phyloP scores from a whole-genome alignment of 2,113 vertebrate genomes.

The Eclectus roratus region DNA sequence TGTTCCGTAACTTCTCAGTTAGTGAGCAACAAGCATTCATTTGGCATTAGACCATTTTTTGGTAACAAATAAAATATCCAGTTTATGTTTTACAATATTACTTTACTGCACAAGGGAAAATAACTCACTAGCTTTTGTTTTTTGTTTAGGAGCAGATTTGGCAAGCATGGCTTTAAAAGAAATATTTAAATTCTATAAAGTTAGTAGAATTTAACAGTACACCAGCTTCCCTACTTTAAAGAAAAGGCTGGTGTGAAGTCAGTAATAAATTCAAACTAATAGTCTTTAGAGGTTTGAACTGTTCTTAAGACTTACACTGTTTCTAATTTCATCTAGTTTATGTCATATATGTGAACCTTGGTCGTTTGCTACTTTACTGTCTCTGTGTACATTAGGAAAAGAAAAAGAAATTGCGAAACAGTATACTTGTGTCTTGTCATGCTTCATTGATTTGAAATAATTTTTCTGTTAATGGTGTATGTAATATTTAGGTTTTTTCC shows the following conservation, averaged over 20 bases:
- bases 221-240: not conserved
- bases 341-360: not conserved
- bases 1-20: not conserved
- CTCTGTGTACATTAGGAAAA: not conserved
- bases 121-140: not conserved
- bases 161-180: not conserved
- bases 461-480: conserved; percentile 14
- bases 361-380: not conserved
- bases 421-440: not conserved
- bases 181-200: not conserved
- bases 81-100: not conserved
- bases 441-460: conserved; percentile 31
- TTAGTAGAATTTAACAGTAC: not conserved
- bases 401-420: not conserved
- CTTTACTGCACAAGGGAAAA: not conserved
- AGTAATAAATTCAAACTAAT: not conserved
- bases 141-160: not conserved
- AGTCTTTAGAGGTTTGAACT: not conserved
- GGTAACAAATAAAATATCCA: not conserved
- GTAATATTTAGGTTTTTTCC: conserved; percentile 40
- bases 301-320: not conserved
- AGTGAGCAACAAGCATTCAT: not conserved
- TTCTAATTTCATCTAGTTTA: conserved; percentile 5
- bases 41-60: not conserved
- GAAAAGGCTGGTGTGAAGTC: not conserved